Evolutionary conservation across 2,888 invertebrate species (phyloP).

Genomic region (Tenthredo mesomela): DNA sequence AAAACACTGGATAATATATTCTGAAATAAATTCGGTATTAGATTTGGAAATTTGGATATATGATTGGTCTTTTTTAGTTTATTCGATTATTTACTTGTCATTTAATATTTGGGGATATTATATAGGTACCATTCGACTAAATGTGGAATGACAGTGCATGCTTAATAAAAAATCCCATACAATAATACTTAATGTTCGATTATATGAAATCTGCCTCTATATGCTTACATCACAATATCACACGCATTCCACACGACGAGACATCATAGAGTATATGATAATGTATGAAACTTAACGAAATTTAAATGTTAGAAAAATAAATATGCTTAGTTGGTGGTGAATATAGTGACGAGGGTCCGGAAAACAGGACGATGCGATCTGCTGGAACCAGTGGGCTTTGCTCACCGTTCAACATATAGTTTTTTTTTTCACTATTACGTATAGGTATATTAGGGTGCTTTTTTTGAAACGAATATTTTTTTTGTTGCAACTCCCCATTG

Average conservation of each 20-base stretch:
- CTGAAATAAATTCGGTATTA: not conserved
- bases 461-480: no score
- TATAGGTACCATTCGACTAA: constrained; percentile 63
- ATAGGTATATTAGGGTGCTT: no score
- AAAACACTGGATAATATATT: not conserved
- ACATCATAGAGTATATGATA: constrained; percentile 26
- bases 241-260: constrained; percentile 50
- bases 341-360: not conserved
- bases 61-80: not conserved
- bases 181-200: constrained; percentile 40
- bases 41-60: not conserved
- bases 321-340: not conserved
- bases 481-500: no score
- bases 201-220: constrained; percentile 23
- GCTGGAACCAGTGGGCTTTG: constrained; percentile 69
- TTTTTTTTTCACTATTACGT: not conserved
- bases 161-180: constrained; percentile 63
- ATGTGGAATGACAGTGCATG: constrained; percentile 64
- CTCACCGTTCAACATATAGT: constrained; percentile 18
- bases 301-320: not conserved
- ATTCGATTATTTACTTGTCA: not conserved
- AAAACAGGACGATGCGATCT: constrained; percentile 68
- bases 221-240: constrained; percentile 48
- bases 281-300: not conserved
- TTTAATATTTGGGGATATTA: not conserved